A percentile compares a stretch with the other conserved stretches of the same genome.
These are phyloP conservation scores for Bemisia tabaci DNA, from an alignment of 1,140 invertebrate species.

Conservation along the genomic window DNA sequence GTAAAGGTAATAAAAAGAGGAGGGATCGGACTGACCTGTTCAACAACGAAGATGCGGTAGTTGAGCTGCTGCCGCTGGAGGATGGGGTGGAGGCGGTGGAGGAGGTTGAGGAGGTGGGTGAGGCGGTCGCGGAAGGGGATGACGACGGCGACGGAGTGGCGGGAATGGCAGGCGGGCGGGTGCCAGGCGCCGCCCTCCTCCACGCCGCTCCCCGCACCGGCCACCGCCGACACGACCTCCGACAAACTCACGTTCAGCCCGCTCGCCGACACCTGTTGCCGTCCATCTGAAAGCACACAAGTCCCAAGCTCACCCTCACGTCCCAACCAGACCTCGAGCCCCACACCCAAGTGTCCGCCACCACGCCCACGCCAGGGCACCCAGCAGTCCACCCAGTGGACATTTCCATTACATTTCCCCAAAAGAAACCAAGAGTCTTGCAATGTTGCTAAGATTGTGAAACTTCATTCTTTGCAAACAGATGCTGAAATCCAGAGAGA, in stretches of 20 bases:
- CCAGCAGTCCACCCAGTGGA: no score
- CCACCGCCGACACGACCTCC: slow-evolving; percentile 9
- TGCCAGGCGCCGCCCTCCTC: slow-evolving; percentile 34
- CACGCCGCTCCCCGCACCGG: slow-evolving; percentile 3
- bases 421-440: no score
- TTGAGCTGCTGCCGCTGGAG: slow-evolving; percentile 44
- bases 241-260: slow-evolving; percentile 8
- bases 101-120: slow-evolving; percentile 37
- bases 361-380: no score
- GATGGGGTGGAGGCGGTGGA: slow-evolving; percentile 43
- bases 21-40: slow-evolving; percentile 34
- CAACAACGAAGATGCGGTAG: slow-evolving; percentile 47
- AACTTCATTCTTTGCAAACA: no score
- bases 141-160: slow-evolving; percentile 41
- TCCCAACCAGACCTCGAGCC: no score
- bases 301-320: no score
- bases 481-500: no score
- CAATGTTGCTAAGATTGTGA: no score
- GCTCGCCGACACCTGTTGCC: neutral
- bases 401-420: no score
- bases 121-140: slow-evolving; percentile 45
- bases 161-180: slow-evolving; percentile 35
- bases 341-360: no score
- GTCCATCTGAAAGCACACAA: neutral
- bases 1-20: no score